These are phyloP conservation scores for Melanotaenia trifasciata DNA, from an alignment of 2,797 vertebrate genomes.

Conservation along the genomic window DNA sequence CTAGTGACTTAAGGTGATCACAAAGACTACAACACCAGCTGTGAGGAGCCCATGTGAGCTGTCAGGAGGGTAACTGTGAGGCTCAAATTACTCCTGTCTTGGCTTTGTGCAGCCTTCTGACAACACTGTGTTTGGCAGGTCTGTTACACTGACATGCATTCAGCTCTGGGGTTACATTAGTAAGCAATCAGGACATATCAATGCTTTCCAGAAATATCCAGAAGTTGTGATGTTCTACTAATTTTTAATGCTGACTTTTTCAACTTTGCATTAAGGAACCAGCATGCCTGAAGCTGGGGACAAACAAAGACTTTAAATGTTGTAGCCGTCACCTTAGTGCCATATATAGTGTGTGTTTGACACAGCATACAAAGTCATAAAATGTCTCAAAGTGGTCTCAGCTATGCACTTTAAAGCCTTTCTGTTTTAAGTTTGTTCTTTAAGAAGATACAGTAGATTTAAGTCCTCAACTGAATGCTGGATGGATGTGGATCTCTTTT, in stretches of 20 bases:
- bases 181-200: slow-evolving; percentile 42
- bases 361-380: not conserved
- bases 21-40: slow-evolving; percentile 7
- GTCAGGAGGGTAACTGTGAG: slow-evolving; percentile 1
- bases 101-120: slow-evolving; percentile 33
- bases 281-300: not conserved
- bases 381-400: not conserved
- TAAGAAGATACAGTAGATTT: not conserved
- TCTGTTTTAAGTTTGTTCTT: not conserved
- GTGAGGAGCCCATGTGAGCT: slow-evolving; percentile 21
- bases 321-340: not conserved
- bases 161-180: slow-evolving; percentile 12
- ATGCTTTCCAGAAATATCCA: slow-evolving; percentile 36
- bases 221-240: slow-evolving; percentile 10
- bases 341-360: not conserved
- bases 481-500: not conserved
- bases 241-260: not conserved
- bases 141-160: slow-evolving; percentile 29
- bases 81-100: slow-evolving; percentile 14
- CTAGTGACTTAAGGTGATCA: slow-evolving; percentile 15
- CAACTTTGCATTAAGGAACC: not conserved
- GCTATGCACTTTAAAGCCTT: not conserved
- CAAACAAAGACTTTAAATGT: not conserved
- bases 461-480: not conserved
- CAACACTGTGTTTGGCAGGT: slow-evolving; percentile 41